Evolutionary conservation across 2,888 invertebrate species (phyloP).

Genomic region (Polymixis lichenea): DNA sequence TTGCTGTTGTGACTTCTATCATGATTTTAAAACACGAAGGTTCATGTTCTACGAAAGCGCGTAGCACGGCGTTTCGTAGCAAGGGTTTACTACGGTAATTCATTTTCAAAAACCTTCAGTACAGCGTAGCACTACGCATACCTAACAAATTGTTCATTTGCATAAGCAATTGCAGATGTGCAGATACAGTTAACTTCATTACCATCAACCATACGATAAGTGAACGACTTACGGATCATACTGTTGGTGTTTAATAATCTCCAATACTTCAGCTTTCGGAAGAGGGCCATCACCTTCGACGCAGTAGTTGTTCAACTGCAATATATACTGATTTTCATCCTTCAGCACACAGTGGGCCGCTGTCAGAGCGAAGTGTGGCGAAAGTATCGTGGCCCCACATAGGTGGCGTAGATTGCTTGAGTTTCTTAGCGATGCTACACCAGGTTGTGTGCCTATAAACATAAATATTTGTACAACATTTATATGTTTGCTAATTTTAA

Average conservation of each 20-base stretch:
- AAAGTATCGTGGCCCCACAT: conserved; percentile 82
- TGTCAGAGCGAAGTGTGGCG: conserved; percentile 78
- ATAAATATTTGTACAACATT: background rate
- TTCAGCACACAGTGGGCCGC: conserved; percentile 85
- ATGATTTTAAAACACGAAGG: background rate
- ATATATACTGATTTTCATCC: conserved; percentile 69
- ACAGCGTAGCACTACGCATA: background rate
- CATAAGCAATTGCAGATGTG: background rate
- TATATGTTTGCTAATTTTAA: background rate
- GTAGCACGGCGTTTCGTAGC: background rate
- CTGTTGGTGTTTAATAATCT: conserved; percentile 75
- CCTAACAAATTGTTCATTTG: too few species aligned
- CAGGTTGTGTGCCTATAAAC: conserved; percentile 77
- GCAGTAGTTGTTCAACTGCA: conserved; percentile 82
- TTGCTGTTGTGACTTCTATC: conserved; percentile 12
- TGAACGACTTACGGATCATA: conserved; percentile 80
- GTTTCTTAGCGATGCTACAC: conserved; percentile 81
- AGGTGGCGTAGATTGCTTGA: conserved; percentile 70
- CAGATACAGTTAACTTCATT: background rate
- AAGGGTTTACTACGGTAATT: background rate
- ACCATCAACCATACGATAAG: too few species aligned
- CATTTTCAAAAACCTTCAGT: background rate
- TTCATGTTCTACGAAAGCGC: background rate
- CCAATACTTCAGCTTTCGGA: conserved; percentile 73
- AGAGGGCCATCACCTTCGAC: conserved; percentile 46